These are phyloP conservation scores for Prorops nasuta DNA, from an alignment of 1,140 invertebrate species.

Conservation along the genomic window DNA sequence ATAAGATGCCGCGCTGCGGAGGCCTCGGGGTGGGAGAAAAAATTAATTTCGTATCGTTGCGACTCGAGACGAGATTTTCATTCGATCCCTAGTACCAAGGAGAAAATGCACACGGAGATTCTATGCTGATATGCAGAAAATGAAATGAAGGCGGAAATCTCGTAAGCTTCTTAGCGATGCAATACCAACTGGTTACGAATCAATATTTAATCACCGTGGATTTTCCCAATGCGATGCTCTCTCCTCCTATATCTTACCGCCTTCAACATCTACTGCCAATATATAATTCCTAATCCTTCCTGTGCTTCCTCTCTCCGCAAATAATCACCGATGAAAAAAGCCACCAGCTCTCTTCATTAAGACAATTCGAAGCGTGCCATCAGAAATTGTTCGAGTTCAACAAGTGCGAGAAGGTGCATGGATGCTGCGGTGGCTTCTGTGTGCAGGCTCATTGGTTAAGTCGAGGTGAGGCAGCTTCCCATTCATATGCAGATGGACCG, in stretches of 20 bases:
- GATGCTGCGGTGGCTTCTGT: background rate
- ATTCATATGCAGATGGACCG: slow-evolving; percentile 27
- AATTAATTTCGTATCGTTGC: slow-evolving; percentile 24
- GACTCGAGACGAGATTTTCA: slow-evolving; percentile 19
- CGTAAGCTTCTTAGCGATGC: slow-evolving; percentile 22
- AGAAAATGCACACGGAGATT: slow-evolving; percentile 7
- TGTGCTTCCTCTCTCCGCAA: background rate
- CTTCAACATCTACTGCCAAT: background rate
- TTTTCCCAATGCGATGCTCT: slow-evolving; percentile 1
- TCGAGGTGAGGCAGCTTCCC: slow-evolving; percentile 3
- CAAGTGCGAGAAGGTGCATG: slow-evolving; percentile 12
- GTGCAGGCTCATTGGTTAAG: slow-evolving; percentile 1
- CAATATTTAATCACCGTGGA: slow-evolving; percentile 29
- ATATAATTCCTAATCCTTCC: background rate
- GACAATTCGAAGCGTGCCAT: background rate
- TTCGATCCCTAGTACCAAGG: slow-evolving; percentile 8
- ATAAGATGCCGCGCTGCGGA: no score
- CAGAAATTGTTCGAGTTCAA: slow-evolving; percentile 6
- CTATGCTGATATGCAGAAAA: slow-evolving; percentile 17
- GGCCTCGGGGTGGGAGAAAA: no score
- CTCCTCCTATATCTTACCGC: background rate
- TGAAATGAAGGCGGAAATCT: slow-evolving; percentile 25
- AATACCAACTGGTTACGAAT: slow-evolving; percentile 24
- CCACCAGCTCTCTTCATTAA: background rate
- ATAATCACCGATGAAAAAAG: background rate